Evolutionary conservation across 2,797 vertebrate genomes (phyloP).

Genomic region (Phaenicophaeus curvirostris): DNA sequence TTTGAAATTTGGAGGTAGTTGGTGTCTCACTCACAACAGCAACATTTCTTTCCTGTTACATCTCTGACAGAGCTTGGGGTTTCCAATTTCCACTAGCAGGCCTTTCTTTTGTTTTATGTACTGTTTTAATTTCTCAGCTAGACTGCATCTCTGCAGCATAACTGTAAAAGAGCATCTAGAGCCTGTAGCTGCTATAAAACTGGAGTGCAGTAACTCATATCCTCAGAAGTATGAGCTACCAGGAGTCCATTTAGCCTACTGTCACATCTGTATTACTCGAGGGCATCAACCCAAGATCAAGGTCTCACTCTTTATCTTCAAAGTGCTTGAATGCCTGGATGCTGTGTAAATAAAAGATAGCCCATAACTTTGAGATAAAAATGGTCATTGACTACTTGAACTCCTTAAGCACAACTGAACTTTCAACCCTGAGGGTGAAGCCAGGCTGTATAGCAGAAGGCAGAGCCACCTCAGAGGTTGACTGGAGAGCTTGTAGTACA

Average conservation of each 20-base stretch:
- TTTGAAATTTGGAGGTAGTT: neutral
- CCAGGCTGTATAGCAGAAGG: neutral
- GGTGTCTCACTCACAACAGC: neutral
- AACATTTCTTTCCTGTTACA: neutral
- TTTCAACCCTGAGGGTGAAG: neutral
- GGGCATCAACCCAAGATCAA: neutral
- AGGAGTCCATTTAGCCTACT: neutral
- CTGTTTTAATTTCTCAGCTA: neutral
- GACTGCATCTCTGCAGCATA: neutral
- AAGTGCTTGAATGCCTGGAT: neutral
- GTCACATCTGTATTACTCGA: neutral
- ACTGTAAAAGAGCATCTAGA: neutral
- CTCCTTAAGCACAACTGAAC: neutral
- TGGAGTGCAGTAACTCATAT: neutral
- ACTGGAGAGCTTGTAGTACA: neutral
- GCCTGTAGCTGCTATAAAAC: neutral
- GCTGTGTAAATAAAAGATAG: neutral
- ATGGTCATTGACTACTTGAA: neutral
- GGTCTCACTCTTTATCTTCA: conserved; percentile 6
- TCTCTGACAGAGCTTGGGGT: neutral
- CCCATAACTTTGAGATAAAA: neutral
- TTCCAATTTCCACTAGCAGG: neutral
- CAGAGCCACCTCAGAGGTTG: neutral
- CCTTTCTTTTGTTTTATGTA: neutral
- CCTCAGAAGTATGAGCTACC: neutral